phyloP scores from a whole-genome alignment of 1,140 invertebrate genomes.

The Psilanteris sp. region DNA sequence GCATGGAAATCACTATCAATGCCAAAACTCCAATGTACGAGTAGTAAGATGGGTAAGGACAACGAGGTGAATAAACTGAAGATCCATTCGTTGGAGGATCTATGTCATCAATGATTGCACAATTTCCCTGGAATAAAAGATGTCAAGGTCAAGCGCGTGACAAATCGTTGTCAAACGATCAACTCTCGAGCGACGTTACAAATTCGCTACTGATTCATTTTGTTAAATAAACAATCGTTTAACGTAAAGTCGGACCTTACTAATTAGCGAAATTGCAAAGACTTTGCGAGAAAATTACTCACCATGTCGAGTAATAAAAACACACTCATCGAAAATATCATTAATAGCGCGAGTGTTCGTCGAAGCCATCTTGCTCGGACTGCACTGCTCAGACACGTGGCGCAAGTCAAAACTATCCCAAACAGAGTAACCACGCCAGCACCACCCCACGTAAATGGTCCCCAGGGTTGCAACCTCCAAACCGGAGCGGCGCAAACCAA shows the following conservation, averaged over 20 bases:
- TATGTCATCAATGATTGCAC: slow-evolving; percentile 73
- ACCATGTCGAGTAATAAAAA: slow-evolving; percentile 78
- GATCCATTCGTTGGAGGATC: slow-evolving; percentile 66
- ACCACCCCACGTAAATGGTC: slow-evolving; percentile 77
- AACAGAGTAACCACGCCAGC: slow-evolving; percentile 74
- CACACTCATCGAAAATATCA: slow-evolving; percentile 75
- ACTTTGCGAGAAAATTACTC: too few species aligned
- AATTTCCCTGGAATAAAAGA: slow-evolving; percentile 73
- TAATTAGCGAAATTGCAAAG: too few species aligned
- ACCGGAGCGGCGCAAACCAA: slow-evolving; percentile 82
- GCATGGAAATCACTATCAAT: slow-evolving; percentile 85
- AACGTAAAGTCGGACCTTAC: too few species aligned
- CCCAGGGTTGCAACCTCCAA: slow-evolving; percentile 77
- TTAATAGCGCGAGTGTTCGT: slow-evolving; percentile 72
- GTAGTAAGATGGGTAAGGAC: slow-evolving; percentile 87
- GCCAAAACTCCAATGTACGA: slow-evolving; percentile 86
- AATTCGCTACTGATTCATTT: too few species aligned
- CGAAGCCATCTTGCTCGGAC: slow-evolving; percentile 76
- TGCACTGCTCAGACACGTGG: slow-evolving; percentile 75
- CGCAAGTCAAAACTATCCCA: slow-evolving; percentile 72
- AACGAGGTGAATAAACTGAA: slow-evolving; percentile 68
- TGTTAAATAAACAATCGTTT: too few species aligned
- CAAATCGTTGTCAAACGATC: too few species aligned
- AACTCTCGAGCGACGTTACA: too few species aligned
- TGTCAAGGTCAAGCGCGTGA: too few species aligned